Conservation (phyloP, 2,888 invertebrate genomes). For the Pherbina coryleti region DNA sequence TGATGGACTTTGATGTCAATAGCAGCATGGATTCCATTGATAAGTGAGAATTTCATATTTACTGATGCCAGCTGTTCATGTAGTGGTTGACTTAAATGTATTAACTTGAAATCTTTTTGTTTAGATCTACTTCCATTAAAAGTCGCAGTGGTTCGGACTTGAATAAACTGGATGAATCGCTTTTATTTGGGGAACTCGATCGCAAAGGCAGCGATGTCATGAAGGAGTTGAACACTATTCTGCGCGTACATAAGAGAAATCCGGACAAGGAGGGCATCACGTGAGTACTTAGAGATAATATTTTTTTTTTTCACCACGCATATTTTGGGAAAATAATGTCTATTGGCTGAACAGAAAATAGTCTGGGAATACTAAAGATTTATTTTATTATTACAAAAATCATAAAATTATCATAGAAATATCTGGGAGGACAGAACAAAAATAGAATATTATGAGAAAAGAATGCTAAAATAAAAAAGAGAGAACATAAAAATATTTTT, state of each 20-base stretch:
- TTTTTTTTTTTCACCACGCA: neutral
- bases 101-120: slow-evolving; percentile 6
- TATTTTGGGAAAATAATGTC: too few relatives aligned
- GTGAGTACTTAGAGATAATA: slow-evolving; percentile 50
- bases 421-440: too few relatives aligned
- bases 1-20: slow-evolving; percentile 83
- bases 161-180: slow-evolving; percentile 71
- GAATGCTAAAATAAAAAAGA: too few relatives aligned
- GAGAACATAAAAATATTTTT: too few relatives aligned
- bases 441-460: too few relatives aligned
- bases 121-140: slow-evolving; percentile 62
- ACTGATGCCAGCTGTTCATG: neutral
- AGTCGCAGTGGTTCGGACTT: slow-evolving; percentile 70
- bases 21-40: slow-evolving; percentile 70
- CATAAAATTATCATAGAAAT: too few relatives aligned
- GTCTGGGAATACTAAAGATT: too few relatives aligned
- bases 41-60: slow-evolving; percentile 52
- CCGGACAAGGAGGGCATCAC: slow-evolving; percentile 63
- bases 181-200: slow-evolving; percentile 70
- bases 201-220: slow-evolving; percentile 71
- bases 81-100: neutral
- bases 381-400: too few relatives aligned
- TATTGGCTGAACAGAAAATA: too few relatives aligned
- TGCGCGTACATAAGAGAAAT: slow-evolving; percentile 68
- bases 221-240: slow-evolving; percentile 73